These are phyloP conservation scores for Trinectes maculatus DNA, from an alignment of 2,113 vertebrate species.

Conservation along the genomic window DNA sequence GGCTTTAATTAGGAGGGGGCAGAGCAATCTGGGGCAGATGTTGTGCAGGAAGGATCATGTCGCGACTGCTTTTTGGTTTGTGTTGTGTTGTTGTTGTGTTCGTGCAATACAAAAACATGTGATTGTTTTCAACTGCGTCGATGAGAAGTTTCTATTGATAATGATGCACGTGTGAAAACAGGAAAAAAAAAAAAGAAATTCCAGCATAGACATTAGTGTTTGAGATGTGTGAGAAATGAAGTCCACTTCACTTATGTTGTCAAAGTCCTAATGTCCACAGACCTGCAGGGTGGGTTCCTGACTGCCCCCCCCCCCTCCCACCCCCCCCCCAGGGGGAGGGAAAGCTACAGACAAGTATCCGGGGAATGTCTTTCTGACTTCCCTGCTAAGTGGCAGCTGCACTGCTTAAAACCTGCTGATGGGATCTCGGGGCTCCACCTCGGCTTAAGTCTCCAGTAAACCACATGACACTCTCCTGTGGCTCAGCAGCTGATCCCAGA, in stretches of 20 bases:
- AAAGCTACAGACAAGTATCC: constrained; percentile 29
- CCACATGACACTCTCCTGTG: constrained; percentile 41
- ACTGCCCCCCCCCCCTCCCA: too few relatives aligned
- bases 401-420: constrained; percentile 47
- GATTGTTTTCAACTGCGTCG: constrained; percentile 43
- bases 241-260: neutral
- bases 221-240: neutral
- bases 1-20: constrained; percentile 73
- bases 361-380: constrained; percentile 46
- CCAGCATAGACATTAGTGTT: neutral
- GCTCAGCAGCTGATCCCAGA: constrained; percentile 58
- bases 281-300: constrained; percentile 33
- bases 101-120: constrained; percentile 33
- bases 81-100: constrained; percentile 12
- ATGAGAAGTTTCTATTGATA: too few relatives aligned
- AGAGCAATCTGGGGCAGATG: constrained; percentile 70
- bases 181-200: neutral
- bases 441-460: constrained; percentile 45
- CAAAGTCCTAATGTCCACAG: too few relatives aligned
- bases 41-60: constrained; percentile 55
- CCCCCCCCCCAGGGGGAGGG: constrained; percentile 1
- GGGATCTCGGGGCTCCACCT: constrained; percentile 37
- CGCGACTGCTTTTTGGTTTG: constrained; percentile 54
- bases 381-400: constrained; percentile 42
- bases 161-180: too few relatives aligned